These are phyloP conservation scores for Semotilus atromaculatus DNA, from an alignment of 2,797 vertebrate species.

Conservation along the genomic window DNA sequence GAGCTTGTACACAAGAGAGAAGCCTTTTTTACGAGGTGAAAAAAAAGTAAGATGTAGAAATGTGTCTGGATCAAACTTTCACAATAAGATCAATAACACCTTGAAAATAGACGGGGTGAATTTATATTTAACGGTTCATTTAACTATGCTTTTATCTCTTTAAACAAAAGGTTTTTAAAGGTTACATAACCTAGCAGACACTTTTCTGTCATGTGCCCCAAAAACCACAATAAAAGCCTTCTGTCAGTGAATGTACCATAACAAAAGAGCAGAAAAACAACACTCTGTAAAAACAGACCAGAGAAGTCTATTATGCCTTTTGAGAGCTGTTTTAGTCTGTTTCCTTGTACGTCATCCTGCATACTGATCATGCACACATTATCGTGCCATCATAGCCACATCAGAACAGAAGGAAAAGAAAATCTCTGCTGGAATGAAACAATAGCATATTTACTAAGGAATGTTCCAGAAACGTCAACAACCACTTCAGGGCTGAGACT, in stretches of 20 bases:
- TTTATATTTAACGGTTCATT: background rate
- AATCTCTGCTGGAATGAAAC: slow-evolving; percentile 14
- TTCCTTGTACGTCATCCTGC: background rate
- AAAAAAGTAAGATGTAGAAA: background rate
- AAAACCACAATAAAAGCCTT: slow-evolving; percentile 4
- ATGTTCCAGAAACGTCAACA: slow-evolving; percentile 35
- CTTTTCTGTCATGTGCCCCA: background rate
- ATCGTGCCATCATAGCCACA: slow-evolving; percentile 12
- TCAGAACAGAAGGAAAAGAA: slow-evolving; percentile 28
- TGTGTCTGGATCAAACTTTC: background rate
- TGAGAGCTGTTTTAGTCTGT: slow-evolving; percentile 11
- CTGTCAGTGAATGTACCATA: background rate
- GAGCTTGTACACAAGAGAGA: background rate
- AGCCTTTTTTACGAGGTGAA: too few species aligned
- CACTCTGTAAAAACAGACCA: slow-evolving; percentile 26
- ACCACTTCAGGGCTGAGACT: background rate
- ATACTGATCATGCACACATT: background rate
- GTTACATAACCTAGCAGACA: slow-evolving; percentile 23
- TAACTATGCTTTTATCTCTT: background rate
- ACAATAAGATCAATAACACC: background rate
- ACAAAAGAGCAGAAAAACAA: slow-evolving; percentile 15
- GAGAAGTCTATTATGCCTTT: background rate
- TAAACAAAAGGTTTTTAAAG: background rate
- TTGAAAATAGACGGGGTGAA: background rate
- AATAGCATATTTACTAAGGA: slow-evolving; percentile 25